Evolutionary conservation across 2,113 vertebrate genomes (phyloP), one percentile per base, ranked within the genome.

Genomic region (Mustela nigripes): DNA sequence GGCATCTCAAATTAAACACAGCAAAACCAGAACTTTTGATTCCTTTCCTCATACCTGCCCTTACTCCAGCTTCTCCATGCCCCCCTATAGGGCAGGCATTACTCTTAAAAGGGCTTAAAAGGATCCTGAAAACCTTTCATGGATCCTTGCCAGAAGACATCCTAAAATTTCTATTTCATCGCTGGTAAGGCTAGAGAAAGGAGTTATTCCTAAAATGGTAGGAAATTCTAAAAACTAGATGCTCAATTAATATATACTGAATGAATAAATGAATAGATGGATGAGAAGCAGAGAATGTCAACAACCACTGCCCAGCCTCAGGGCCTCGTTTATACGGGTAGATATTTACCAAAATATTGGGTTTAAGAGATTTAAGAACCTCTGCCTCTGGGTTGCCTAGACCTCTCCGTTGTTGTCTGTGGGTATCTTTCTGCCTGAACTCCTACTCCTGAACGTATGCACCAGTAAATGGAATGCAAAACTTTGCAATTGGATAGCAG

Each of bases 331-430:
- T 82, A n/a, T 48, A 50, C 79, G 33, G 5, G 31, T 18, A 15
- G 58, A 84, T 11, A 26, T 65, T 74, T 82, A 24, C 9, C 10
- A n/a, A 33, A 42, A 31, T 24, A 24, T 45, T 21, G 8, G 14
- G 85, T 89, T 85, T 73, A 48, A 96, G 36, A 58, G 36, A 84
- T 53, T 62, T 91, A 84, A 89, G 60, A 48, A 93, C 18, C 19
- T 83, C 28, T 83, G 22, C 36, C n/a, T 88, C 73, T 84, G 48
- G 67, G 36, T 21, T 39, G 53, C 53, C 50, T 56, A 85, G 26
- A 79, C 4, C 14, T 50, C 88, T 92, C 11, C 2, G 5, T 60
- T 78, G 8, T 21, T 80, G 33, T 36, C 48, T 87, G 31, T 78
- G 33, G 74, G 5, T 14, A 60, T 5, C 58, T 94, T 63, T 53